These are phyloP conservation scores for Sylvia atricapilla DNA, from an alignment of 2,113 vertebrate genomes.

Conservation along the genomic window DNA sequence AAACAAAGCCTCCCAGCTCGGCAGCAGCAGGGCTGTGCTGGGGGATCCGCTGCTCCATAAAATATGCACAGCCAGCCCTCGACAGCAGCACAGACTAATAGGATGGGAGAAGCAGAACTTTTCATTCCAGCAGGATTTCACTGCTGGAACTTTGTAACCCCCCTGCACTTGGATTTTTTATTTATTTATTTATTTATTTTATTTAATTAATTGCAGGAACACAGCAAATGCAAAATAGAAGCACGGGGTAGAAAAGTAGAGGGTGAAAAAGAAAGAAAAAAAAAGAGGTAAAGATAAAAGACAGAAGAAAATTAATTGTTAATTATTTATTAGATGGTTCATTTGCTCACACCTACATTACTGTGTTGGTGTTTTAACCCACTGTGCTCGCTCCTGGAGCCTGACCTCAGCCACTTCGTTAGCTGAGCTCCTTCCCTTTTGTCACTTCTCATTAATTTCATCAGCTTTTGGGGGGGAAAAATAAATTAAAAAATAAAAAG, in stretches of 20 bases:
- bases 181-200: no score
- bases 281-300: slow-evolving; percentile 66
- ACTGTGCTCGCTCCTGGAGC: slow-evolving; percentile 14
- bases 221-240: slow-evolving; percentile 60
- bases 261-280: background rate
- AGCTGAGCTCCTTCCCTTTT: slow-evolving; percentile 36
- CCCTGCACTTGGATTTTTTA: slow-evolving; percentile 57
- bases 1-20: slow-evolving; percentile 61
- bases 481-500: background rate
- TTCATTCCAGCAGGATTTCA: slow-evolving; percentile 47
- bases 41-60: slow-evolving; percentile 30
- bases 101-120: slow-evolving; percentile 41
- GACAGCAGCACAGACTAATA: background rate
- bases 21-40: slow-evolving; percentile 25
- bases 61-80: slow-evolving; percentile 62
- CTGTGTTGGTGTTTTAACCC: slow-evolving; percentile 60
- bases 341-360: slow-evolving; percentile 69
- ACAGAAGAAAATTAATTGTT: slow-evolving; percentile 66
- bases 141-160: slow-evolving; percentile 52
- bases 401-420: slow-evolving; percentile 40
- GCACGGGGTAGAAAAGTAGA: background rate
- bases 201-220: slow-evolving; percentile 67
- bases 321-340: slow-evolving; percentile 73
- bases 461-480: background rate
- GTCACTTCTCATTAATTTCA: slow-evolving; percentile 65